Base-by-base conservation (phyloP, 2,113 vertebrate genomes). In the Melanocharis versteri region DNA sequence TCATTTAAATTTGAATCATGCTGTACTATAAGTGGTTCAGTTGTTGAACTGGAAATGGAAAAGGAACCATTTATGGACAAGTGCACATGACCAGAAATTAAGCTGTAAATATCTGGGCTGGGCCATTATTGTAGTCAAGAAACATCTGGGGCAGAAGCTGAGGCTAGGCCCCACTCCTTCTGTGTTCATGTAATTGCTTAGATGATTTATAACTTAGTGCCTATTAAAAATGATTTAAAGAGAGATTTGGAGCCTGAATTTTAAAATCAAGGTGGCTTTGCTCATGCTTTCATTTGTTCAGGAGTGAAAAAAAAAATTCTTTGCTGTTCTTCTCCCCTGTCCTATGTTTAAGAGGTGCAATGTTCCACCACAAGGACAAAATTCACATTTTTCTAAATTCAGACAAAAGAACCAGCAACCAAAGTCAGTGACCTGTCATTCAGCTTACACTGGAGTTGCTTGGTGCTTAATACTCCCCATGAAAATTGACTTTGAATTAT, bases 91-190 rank as follows among this genome's bases (percentile, higher is more conserved):
- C 96, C 97, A 96, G 96, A 98, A 98, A 98, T 98, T 98, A 98
- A 98, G 97, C 97, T 98, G 98, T 98, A 98, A 98, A 98, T 98
- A 98, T 98, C 97, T 97, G 95, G 94, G 94, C 96, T 76, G 81
- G 86, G 92, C 97, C 96, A 98, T 98, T 98, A 98, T 61, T 97
- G 84, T 97, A 97, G 96, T 95, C 92, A 96, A 96, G 96, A 97
- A 98, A 97, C 97, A 98, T 98, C 98, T 98, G 98, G 97, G 97
- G 91, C 97, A 97, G 72, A 86, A 97, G 92, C 72, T 48, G 66
- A 98, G 96, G 83, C 92, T 92, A 85, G 89, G 94, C 96, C 95
- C 87, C 86, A 95, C 87, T 98, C 96, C 95, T 94, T 96, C 96
- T 82, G 94, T 94, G 94, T 90, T 97, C 96, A 97, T 91, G 95